phyloP scores from a whole-genome alignment of 2,888 invertebrate genomes.

The Lordiphosa andalusiaca region DNA sequence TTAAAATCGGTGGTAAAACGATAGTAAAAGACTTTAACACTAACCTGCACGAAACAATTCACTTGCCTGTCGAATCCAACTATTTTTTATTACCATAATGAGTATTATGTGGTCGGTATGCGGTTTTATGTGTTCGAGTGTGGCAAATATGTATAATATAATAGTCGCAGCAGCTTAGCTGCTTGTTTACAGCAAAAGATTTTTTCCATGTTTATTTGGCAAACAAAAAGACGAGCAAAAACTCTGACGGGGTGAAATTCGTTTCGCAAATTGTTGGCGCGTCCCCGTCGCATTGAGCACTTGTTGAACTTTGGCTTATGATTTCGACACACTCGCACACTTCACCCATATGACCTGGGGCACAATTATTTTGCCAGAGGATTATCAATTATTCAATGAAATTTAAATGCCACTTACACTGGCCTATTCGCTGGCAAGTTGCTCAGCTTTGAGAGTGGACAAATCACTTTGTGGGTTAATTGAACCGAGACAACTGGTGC shows the following conservation, averaged over 20 bases:
- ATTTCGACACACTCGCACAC: constrained; percentile 23
- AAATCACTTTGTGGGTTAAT: constrained; percentile 44
- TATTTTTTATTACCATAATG: too few relatives aligned
- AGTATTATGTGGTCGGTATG: constrained; percentile 7
- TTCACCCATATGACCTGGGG: constrained; percentile 8
- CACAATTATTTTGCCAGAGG: constrained; percentile 33
- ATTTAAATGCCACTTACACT: constrained; percentile 50
- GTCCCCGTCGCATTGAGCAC: constrained; percentile 37
- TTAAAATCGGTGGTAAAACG: too few relatives aligned
- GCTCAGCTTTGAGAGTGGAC: constrained; percentile 26
- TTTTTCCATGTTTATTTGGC: constrained; percentile 60
- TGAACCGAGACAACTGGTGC: constrained; percentile 35
- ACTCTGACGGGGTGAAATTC: constrained; percentile 52
- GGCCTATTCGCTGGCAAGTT: constrained; percentile 5
- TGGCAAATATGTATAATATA: constrained; percentile 29
- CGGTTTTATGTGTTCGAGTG: not conserved
- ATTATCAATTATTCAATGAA: constrained; percentile 46
- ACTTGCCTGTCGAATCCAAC: too few relatives aligned
- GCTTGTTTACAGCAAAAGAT: constrained; percentile 65
- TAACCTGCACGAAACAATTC: too few relatives aligned
- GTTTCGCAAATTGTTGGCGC: constrained; percentile 49
- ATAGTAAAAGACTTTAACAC: too few relatives aligned
- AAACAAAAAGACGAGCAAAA: constrained; percentile 46
- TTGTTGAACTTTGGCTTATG: constrained; percentile 55
- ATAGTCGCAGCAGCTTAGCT: constrained; percentile 56